Conservation (phyloP, 2,113 vertebrate species). For the Tetrax tetrax region DNA sequence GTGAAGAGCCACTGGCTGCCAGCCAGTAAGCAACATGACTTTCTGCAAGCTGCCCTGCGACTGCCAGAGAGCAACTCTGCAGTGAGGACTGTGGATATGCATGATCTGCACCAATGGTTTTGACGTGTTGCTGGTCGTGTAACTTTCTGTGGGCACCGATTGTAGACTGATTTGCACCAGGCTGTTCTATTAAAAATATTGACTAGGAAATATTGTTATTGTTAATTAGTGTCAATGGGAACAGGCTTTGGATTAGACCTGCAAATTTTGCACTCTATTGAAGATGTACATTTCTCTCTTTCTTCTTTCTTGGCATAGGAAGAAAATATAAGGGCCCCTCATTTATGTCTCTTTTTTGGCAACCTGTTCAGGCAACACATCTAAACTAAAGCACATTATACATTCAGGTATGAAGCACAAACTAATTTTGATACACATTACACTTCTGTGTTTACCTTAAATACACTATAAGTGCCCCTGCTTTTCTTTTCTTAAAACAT, state of each 20-base stretch:
- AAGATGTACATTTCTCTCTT: background rate
- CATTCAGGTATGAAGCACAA: background rate
- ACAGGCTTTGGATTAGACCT: background rate
- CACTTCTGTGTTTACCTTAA: background rate
- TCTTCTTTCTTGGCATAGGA: background rate
- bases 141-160: background rate
- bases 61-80: background rate
- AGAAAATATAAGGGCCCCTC: background rate
- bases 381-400: background rate
- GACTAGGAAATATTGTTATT: background rate
- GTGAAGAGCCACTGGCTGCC: background rate
- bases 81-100: fast-evolving
- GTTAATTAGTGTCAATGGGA: background rate
- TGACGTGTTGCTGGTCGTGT: background rate
- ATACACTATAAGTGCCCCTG: background rate
- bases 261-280: background rate
- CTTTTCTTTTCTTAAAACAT: background rate
- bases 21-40: background rate
- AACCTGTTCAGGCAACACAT: background rate
- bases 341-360: background rate
- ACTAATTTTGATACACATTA: background rate
- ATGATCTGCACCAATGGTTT: background rate
- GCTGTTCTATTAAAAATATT: background rate
- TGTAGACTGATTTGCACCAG: background rate
- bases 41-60: background rate